Percentiles rank a stretch among this genome's conserved stretches.
These are phyloP conservation scores for Hirtodrosophila trivittata DNA, from an alignment of 2,888 invertebrate species.

Conservation along the genomic window DNA sequence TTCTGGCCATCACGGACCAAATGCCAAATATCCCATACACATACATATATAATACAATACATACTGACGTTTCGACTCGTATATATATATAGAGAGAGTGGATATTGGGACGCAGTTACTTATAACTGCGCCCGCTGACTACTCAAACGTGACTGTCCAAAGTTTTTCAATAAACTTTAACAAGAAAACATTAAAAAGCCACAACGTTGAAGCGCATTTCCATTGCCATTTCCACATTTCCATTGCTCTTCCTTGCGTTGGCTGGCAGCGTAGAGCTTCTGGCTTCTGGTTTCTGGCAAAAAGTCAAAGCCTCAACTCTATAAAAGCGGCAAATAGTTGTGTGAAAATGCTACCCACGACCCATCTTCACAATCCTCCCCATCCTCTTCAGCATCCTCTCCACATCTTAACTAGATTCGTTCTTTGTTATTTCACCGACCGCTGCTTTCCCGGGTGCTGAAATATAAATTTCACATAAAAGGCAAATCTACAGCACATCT, in stretches of 20 bases:
- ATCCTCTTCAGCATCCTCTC: neutral
- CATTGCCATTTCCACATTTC: constrained; percentile 67
- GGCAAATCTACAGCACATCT: constrained; percentile 72
- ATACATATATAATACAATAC: constrained; percentile 1
- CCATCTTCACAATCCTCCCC: neutral
- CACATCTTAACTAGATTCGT: constrained; percentile 21
- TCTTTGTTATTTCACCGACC: constrained; percentile 49
- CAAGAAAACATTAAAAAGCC: constrained; percentile 80
- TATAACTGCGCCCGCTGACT: constrained; percentile 70
- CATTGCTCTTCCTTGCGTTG: constrained; percentile 62
- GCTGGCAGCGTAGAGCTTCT: too few relatives aligned
- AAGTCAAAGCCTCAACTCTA: constrained; percentile 73
- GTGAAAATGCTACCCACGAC: constrained; percentile 45
- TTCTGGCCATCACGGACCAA: constrained; percentile 46
- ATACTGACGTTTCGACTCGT: too few relatives aligned
- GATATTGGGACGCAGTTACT: constrained; percentile 40
- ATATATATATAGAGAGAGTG: constrained; percentile 11
- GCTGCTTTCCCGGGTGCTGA: constrained; percentile 17
- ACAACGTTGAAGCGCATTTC: constrained; percentile 68
- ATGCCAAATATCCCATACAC: constrained; percentile 12
- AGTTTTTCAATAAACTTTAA: constrained; percentile 80
- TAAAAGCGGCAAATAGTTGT: constrained; percentile 75
- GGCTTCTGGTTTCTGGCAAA: constrained; percentile 14
- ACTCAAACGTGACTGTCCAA: constrained; percentile 79
- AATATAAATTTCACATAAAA: constrained; percentile 78